Evolutionary conservation across 2,888 invertebrate genomes (phyloP).

Genomic region (Cataglyphis rosenhaueri): DNA sequence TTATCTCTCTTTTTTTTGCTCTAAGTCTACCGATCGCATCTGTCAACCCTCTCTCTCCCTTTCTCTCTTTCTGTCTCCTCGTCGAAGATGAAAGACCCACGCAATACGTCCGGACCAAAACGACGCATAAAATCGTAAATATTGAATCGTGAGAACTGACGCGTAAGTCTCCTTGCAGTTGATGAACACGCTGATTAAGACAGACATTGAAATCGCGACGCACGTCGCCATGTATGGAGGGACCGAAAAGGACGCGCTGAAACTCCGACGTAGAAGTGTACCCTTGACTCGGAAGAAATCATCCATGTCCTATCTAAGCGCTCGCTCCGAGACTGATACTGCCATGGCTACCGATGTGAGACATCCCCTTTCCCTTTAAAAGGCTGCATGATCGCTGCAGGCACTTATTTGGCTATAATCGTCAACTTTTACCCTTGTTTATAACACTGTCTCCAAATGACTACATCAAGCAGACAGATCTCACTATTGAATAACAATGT

Average conservation of each 20-base stretch:
- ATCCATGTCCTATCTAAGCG: constrained; percentile 84
- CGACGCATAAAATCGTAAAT: constrained; percentile 26
- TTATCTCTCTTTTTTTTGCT: constrained; percentile 49
- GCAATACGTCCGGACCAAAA: constrained; percentile 28
- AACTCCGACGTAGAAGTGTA: constrained; percentile 83
- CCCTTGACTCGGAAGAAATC: constrained; percentile 85
- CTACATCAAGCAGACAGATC: constrained; percentile 19
- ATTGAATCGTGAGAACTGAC: constrained; percentile 57
- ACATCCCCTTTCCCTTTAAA: constrained; percentile 71
- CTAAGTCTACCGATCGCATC: neutral
- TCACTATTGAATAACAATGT: constrained; percentile 1
- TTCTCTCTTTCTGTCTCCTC: constrained; percentile 50
- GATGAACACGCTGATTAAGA: constrained; percentile 92
- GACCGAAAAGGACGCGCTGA: constrained; percentile 83
- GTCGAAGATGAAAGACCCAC: constrained; percentile 43
- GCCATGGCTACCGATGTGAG: constrained; percentile 84
- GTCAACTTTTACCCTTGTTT: constrained; percentile 31
- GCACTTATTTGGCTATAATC: constrained; percentile 58
- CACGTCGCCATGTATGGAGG: constrained; percentile 85
- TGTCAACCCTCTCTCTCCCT: constrained; percentile 18
- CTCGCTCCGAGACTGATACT: constrained; percentile 84
- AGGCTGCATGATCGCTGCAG: constrained; percentile 76
- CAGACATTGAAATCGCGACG: constrained; percentile 89
- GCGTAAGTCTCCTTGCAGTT: constrained; percentile 87
- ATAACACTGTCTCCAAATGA: constrained; percentile 21